Conservation (phyloP, 2,113 vertebrate species). For the Clarias macrocephalus region DNA sequence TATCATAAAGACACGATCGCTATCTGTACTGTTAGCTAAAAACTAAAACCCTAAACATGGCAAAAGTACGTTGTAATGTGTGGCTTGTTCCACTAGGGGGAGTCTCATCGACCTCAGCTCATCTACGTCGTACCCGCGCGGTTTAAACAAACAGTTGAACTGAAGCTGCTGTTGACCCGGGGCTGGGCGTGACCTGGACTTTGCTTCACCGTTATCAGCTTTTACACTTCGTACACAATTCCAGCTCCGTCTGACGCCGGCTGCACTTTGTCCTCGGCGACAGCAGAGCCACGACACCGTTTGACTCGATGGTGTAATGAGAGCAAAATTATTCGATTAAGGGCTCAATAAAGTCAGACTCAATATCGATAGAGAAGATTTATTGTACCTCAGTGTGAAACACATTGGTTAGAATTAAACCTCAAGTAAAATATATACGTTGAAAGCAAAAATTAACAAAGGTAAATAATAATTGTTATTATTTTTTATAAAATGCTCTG, state of each 20-base stretch:
- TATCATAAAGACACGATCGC: background rate
- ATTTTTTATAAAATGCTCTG: too few relatives aligned
- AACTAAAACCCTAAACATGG: background rate
- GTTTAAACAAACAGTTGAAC: background rate
- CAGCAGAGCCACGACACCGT: background rate
- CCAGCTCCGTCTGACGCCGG: background rate
- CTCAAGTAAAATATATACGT: too few relatives aligned
- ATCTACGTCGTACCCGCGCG: background rate
- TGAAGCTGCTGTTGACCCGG: conserved; percentile 1
- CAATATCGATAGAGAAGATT: background rate
- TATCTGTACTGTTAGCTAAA: background rate
- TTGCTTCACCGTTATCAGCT: conserved; percentile 1
- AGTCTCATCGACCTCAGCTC: background rate
- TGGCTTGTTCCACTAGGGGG: background rate
- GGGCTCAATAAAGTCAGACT: background rate
- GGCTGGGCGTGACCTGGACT: conserved; percentile 29
- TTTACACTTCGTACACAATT: background rate
- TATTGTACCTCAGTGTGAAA: background rate
- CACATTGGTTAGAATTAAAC: too few relatives aligned
- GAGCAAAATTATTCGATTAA: background rate
- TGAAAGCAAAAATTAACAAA: too few relatives aligned
- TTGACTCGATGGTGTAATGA: background rate
- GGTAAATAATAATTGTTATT: too few relatives aligned
- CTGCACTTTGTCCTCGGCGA: background rate
- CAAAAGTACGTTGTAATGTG: background rate